These are phyloP conservation scores for Steatornis caripensis DNA, from an alignment of 2,113 vertebrate species.

Conservation along the genomic window DNA sequence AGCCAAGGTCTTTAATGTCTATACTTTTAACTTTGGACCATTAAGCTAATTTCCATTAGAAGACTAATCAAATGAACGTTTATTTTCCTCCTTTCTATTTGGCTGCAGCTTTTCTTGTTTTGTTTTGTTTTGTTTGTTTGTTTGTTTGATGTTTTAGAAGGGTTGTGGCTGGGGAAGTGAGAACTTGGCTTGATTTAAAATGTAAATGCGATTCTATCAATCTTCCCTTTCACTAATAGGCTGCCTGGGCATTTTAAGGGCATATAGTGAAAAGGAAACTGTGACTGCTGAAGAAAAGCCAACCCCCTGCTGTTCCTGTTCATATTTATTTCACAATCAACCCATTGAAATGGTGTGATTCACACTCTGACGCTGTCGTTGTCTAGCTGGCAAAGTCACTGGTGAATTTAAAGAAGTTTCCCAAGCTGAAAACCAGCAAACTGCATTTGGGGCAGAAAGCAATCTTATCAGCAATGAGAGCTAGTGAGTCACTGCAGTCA, in stretches of 20 bases:
- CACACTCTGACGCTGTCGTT: slow-evolving; percentile 51
- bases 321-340: slow-evolving; percentile 68
- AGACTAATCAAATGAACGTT: slow-evolving; percentile 29
- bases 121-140: slow-evolving; percentile 15
- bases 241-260: slow-evolving; percentile 63
- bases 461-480: slow-evolving; percentile 17
- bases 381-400: slow-evolving; percentile 52
- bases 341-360: slow-evolving; percentile 60
- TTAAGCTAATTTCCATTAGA: slow-evolving; percentile 35
- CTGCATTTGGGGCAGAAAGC: slow-evolving; percentile 21
- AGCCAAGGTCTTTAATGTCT: neutral
- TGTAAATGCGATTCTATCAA: slow-evolving; percentile 61
- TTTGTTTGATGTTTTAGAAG: slow-evolving; percentile 39
- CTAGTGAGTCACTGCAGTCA: neutral
- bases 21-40: neutral
- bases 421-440: slow-evolving; percentile 47
- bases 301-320: slow-evolving; percentile 47
- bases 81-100: slow-evolving; percentile 10
- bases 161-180: neutral
- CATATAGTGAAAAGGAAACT: slow-evolving; percentile 59
- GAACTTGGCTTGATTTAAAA: slow-evolving; percentile 56
- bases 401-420: slow-evolving; percentile 58
- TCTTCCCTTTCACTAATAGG: slow-evolving; percentile 25
- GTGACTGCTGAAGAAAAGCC: slow-evolving; percentile 58
- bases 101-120: slow-evolving; percentile 11